These are phyloP conservation scores for Drymonia ruficornis DNA, from an alignment of 2,888 invertebrate genomes.

Conservation along the genomic window DNA sequence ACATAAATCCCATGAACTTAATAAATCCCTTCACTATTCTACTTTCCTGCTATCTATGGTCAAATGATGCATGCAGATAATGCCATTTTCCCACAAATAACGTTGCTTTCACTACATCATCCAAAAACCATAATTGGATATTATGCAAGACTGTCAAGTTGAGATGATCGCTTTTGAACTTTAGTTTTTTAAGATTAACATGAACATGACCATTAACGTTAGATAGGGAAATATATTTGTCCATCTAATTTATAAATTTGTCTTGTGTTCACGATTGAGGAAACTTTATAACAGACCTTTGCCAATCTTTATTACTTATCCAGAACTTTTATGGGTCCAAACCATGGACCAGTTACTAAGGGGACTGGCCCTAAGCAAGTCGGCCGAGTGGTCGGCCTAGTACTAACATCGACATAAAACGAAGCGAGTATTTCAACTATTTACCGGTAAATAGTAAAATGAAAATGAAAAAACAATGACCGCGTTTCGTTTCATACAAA, in stretches of 20 bases:
- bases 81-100: slow-evolving; percentile 43
- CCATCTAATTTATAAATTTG: neutral
- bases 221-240: neutral
- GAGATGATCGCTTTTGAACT: slow-evolving; percentile 21
- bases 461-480: too few species aligned
- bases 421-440: too few species aligned
- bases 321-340: too few species aligned
- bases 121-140: slow-evolving; percentile 59
- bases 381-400: too few species aligned
- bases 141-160: slow-evolving; percentile 7
- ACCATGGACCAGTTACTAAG: too few species aligned
- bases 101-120: slow-evolving; percentile 59
- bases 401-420: too few species aligned
- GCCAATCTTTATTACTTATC: too few species aligned
- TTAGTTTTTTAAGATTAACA: slow-evolving; percentile 8
- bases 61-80: neutral
- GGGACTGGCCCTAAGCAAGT: too few species aligned
- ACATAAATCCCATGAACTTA: neutral
- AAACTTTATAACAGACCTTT: too few species aligned
- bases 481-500: too few species aligned
- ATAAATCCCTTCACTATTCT: neutral
- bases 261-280: too few species aligned
- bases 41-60: neutral
- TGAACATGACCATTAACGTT: neutral
- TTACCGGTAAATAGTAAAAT: too few species aligned